Base-by-base conservation (phyloP, 2,797 vertebrate genomes). In the Enteromius unitaeniatus region DNA sequence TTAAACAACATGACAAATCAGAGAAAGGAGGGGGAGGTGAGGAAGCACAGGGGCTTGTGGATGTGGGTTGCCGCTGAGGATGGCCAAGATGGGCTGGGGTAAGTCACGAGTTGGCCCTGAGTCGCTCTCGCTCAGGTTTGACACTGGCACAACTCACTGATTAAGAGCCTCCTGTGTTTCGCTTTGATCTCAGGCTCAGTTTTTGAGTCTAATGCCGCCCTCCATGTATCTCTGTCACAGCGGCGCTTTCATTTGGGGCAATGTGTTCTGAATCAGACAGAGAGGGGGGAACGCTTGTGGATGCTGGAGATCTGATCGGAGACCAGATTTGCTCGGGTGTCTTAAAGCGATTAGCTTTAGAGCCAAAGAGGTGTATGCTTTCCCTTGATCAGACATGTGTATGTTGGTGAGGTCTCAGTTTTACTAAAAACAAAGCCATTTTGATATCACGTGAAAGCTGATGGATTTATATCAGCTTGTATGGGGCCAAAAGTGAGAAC, bases 181-280 rank as follows among this genome's bases (percentile, higher is more conserved):
- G 31, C 86, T 90, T 90, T 90, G 88, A 90, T 90, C 88, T 83
- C 78, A 45, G 73, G 79, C 80, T 88, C 40, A 26, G 45, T 84
- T 87, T 88, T 88, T 85, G 75, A 85, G 84, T 65, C 80, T 81
- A 87, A 87, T 82, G 77, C 80, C n/a, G 86, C 53, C 47, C 86
- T 85, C 73, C 86, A 88, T 90, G 88, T 88, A 86, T 88, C 87
- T 89, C 82, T 86, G 87, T 88, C 85, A 89, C 82, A 78, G 62
- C 86, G 87, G 84, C 74, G 70, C 88, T 88, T 89, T 88, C 79
- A 86, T 84, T 87, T 69, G 53, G n/a, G 78, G 78, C 87, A 90
- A 88, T 90, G 87, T 90, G 89, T 88, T 89, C 84, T 86, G 85
- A 89, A 89, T 90, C 88, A 88, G 77, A 26, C 28, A 53, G 78